phyloP scores from a whole-genome alignment of 2,797 vertebrate genomes.

The Adrianichthys oophorus region DNA sequence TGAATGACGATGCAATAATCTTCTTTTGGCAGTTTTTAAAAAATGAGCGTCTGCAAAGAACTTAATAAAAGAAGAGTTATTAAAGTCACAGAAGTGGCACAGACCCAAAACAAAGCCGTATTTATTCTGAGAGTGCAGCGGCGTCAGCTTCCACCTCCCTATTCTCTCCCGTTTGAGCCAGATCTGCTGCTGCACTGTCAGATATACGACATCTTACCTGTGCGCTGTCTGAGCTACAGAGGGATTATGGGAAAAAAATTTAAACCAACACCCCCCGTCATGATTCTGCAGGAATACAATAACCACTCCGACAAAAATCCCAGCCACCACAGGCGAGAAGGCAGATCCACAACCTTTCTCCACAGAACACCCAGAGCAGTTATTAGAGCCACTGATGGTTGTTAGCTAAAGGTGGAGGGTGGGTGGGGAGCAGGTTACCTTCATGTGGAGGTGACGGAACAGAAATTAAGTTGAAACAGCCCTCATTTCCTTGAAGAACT shows the following conservation, averaged over 20 bases:
- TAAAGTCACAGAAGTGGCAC: slow-evolving; percentile 71
- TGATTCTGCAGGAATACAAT: slow-evolving; percentile 5
- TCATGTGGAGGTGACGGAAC: slow-evolving; percentile 39
- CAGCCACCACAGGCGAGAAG: slow-evolving; percentile 22
- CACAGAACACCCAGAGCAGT: slow-evolving; percentile 15
- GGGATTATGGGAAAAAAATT: slow-evolving; percentile 10
- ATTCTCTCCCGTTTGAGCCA: slow-evolving; percentile 62
- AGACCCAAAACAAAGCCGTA: slow-evolving; percentile 57
- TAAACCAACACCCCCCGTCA: too few relatives aligned
- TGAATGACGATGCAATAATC: slow-evolving; percentile 53
- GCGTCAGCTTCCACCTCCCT: slow-evolving; percentile 43
- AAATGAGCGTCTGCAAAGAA: slow-evolving; percentile 59
- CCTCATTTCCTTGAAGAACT: slow-evolving; percentile 44
- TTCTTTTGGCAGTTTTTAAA: slow-evolving; percentile 45
- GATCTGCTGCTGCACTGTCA: slow-evolving; percentile 67
- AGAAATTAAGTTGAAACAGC: slow-evolving; percentile 37
- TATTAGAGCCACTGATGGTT: slow-evolving; percentile 28
- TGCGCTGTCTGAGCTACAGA: slow-evolving; percentile 36
- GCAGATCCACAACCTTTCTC: slow-evolving; percentile 14
- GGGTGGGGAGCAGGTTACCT: slow-evolving; percentile 25
- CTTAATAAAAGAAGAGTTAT: slow-evolving; percentile 73
- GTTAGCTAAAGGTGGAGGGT: slow-evolving; percentile 39
- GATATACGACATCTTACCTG: slow-evolving; percentile 13
- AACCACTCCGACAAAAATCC: slow-evolving; percentile 33
- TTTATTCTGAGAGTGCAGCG: slow-evolving; percentile 48